These are phyloP conservation scores for Leptinotarsa rubiginosa DNA, from an alignment of 2,888 invertebrate genomes.

Conservation along the genomic window DNA sequence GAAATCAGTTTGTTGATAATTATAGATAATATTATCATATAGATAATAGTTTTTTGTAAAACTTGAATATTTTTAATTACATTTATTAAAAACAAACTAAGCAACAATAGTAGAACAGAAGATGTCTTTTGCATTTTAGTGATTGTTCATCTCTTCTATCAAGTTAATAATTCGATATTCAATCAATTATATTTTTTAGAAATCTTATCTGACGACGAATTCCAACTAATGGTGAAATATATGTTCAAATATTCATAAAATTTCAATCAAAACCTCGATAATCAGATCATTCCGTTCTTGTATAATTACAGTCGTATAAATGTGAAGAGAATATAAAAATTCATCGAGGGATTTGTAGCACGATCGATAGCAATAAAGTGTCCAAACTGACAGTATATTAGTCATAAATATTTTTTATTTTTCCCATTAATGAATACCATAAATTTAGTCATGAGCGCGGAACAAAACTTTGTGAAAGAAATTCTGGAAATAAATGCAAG, in stretches of 20 bases:
- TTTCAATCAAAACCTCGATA: neutral
- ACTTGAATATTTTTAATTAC: no score
- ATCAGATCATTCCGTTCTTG: neutral
- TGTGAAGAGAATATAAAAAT: neutral
- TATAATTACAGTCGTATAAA: neutral
- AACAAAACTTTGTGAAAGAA: neutral
- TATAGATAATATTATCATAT: no score
- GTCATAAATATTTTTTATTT: constrained; percentile 4
- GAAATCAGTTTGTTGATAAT: no score
- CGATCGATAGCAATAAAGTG: constrained; percentile 11
- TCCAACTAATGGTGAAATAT: neutral
- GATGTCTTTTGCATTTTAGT: no score
- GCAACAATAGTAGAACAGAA: no score
- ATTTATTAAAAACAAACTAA: no score
- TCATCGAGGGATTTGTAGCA: neutral
- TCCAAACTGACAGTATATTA: neutral
- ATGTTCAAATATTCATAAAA: neutral
- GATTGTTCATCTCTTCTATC: no score
- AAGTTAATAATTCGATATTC: no score
- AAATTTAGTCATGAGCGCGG: constrained; percentile 4
- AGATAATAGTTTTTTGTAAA: no score
- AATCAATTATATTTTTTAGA: no score
- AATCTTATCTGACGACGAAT: neutral
- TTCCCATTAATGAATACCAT: neutral
- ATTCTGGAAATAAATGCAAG: neutral